Evolutionary conservation across 2,888 invertebrate genomes (phyloP).

Genomic region (Miltochrista miniata): DNA sequence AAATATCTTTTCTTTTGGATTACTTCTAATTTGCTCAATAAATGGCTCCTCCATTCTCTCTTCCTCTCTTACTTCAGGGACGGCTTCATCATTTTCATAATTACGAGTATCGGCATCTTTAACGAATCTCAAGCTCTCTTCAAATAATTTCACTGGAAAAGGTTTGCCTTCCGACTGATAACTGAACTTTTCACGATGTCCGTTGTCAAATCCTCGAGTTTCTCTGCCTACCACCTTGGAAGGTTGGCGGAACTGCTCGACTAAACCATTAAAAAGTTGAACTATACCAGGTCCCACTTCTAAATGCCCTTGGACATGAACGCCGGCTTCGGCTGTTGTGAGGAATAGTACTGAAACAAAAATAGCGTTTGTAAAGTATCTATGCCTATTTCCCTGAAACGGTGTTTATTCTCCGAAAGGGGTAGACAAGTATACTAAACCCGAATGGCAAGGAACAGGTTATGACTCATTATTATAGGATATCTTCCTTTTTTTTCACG

Average conservation of each 20-base stretch:
- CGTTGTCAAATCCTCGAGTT: not conserved
- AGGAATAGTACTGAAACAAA: not conserved
- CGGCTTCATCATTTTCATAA: too few species aligned
- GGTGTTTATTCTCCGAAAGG: too few species aligned
- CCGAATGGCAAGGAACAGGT: too few species aligned
- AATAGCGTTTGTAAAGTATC: not conserved
- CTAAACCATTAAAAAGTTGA: slow-evolving; percentile 1
- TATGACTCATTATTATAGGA: too few species aligned
- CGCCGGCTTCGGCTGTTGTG: not conserved
- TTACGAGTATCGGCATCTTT: not conserved
- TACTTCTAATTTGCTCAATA: slow-evolving; percentile 23
- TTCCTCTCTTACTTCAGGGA: not conserved
- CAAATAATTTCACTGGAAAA: not conserved
- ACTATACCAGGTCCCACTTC: slow-evolving; percentile 1
- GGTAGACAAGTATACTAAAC: too few species aligned
- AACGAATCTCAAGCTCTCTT: not conserved
- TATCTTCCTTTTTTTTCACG: too few species aligned
- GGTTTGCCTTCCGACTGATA: too few species aligned
- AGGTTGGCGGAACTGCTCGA: not conserved
- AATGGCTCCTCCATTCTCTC: slow-evolving; percentile 10
- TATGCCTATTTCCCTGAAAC: not conserved
- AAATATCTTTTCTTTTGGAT: not conserved
- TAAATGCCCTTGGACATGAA: slow-evolving; percentile 4
- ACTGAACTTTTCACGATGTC: not conserved
- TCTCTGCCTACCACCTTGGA: not conserved